Percentiles rank a stretch among this genome's conserved stretches.
Conservation (phyloP, 2,113 vertebrate genomes). For the Aepyceros melampus region DNA sequence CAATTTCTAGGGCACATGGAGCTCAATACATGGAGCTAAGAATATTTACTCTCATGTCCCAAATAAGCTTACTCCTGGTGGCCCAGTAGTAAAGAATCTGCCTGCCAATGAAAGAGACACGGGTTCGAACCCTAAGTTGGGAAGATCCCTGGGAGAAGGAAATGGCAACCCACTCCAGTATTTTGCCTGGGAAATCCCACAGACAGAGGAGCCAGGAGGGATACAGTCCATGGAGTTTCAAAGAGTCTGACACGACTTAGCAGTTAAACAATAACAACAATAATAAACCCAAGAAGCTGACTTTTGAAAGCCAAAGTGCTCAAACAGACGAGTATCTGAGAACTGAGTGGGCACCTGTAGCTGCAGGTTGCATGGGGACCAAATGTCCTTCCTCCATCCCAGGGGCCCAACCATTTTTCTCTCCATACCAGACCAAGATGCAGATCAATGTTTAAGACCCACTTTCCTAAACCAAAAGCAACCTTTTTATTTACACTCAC, state of each 20-base stretch:
- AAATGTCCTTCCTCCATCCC: background rate
- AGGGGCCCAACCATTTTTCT: background rate
- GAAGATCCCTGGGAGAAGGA: background rate
- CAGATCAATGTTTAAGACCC: conserved; percentile 59
- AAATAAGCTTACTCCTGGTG: background rate
- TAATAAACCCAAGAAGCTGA: background rate
- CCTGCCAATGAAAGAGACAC: background rate
- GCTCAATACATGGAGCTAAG: background rate
- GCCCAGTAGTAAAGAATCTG: background rate
- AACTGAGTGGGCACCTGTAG: background rate
- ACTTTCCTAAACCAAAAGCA: conserved; percentile 65
- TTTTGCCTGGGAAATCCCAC: background rate
- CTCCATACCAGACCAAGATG: conserved; percentile 59
- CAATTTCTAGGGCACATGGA: background rate
- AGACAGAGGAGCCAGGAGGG: background rate
- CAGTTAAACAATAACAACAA: background rate
- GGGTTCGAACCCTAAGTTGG: background rate
- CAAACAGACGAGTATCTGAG: background rate
- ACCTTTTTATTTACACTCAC: conserved; percentile 74
- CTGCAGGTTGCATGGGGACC: background rate
- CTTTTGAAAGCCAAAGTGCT: background rate
- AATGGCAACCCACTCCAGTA: background rate
- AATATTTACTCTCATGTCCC: background rate
- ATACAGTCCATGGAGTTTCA: background rate
- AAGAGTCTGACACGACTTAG: background rate